phyloP scores from a whole-genome alignment of 2,797 vertebrate species.

The Phalloptychus januarius region DNA sequence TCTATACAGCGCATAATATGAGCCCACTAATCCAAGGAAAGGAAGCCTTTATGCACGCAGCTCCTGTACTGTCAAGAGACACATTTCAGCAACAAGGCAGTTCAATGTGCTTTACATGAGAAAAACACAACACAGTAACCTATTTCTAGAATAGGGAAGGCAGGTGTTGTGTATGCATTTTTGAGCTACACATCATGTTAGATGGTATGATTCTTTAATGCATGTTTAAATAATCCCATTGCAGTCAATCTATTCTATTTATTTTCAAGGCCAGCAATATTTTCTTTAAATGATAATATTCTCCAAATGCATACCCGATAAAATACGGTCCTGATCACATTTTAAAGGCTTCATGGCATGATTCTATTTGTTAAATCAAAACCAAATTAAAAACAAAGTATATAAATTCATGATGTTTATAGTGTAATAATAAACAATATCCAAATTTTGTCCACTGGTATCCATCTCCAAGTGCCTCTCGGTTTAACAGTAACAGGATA shows the following conservation, averaged over 20 bases:
- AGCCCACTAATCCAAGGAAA: conserved; percentile 23
- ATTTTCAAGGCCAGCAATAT: neutral
- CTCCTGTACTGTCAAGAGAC: conserved; percentile 3
- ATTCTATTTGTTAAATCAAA: neutral
- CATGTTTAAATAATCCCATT: no score
- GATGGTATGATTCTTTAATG: no score
- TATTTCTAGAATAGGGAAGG: no score
- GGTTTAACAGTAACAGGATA: conserved; percentile 42
- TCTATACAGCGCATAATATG: conserved; percentile 1
- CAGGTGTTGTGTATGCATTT: no score
- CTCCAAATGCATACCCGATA: neutral
- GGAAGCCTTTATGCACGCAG: conserved; percentile 2
- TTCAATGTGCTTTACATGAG: no score
- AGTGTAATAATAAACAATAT: neutral
- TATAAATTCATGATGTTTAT: no score
- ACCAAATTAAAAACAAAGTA: neutral
- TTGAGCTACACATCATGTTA: no score
- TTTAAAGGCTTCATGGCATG: neutral
- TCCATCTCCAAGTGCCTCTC: conserved; percentile 29
- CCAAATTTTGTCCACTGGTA: conserved; percentile 20
- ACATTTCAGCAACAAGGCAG: no score
- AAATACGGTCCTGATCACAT: neutral
- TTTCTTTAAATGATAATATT: neutral
- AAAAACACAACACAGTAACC: no score
- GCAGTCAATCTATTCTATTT: neutral